A percentile compares a stretch with the other conserved stretches of the same genome.
Conservation (phyloP, 2,888 invertebrate genomes). For the Axea sp. region DNA sequence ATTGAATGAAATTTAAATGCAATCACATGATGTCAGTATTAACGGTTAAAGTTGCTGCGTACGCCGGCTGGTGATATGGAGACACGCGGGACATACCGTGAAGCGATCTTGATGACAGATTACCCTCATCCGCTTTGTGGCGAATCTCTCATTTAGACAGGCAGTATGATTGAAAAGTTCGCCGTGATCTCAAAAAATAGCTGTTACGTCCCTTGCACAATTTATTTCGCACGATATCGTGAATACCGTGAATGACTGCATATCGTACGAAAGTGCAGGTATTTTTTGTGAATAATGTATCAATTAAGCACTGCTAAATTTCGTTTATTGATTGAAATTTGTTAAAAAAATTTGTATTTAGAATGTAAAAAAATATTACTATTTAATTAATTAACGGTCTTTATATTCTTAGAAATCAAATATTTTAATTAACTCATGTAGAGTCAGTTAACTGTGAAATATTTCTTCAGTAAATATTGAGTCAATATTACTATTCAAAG, state of each 20-base stretch:
- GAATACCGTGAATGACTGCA: slow-evolving; percentile 18
- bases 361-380: too few relatives aligned
- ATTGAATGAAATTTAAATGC: slow-evolving; percentile 61
- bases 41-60: slow-evolving; percentile 70
- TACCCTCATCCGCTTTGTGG: slow-evolving; percentile 78
- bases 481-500: too few relatives aligned
- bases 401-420: too few relatives aligned
- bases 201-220: slow-evolving; percentile 54
- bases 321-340: too few relatives aligned
- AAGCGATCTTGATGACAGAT: slow-evolving; percentile 79
- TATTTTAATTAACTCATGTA: too few relatives aligned
- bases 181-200: slow-evolving; percentile 67
- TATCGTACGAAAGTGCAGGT: slow-evolving; percentile 2
- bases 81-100: slow-evolving; percentile 64
- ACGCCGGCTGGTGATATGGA: slow-evolving; percentile 75
- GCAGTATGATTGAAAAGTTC: slow-evolving; percentile 78
- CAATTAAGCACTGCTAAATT: too few relatives aligned
- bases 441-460: too few relatives aligned
- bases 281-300: slow-evolving; percentile 1
- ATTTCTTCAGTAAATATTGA: too few relatives aligned
- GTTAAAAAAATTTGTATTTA: too few relatives aligned
- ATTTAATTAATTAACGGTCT: too few relatives aligned
- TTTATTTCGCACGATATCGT: slow-evolving; percentile 57
- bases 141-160: slow-evolving; percentile 78
- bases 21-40: slow-evolving; percentile 67